Evolutionary conservation across 2,888 invertebrate species (phyloP), one percentile per base, ranked within the genome.

Genomic region (Nymphalis polychloros): DNA sequence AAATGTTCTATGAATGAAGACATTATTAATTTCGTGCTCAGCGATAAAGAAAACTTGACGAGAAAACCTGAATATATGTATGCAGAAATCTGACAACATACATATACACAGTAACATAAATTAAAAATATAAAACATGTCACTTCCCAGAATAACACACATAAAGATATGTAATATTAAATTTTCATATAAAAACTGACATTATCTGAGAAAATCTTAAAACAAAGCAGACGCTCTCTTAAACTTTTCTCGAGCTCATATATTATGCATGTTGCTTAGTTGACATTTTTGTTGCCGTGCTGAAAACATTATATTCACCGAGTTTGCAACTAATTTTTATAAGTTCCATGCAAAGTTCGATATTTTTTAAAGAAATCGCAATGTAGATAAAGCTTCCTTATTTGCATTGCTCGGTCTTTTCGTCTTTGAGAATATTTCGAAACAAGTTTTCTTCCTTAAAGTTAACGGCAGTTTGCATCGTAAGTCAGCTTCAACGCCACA

Each of bases 361-460:
- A 77, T 77, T 78, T 79, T 55, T 81, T 76, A 74, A 76, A 78
- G 70, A 82, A 84, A 82, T 84, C 77, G 78, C 76, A 76, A 77
- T 77, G 72, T 78, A 79, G 74, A 81, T 82, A 81, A 82, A 82
- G 76, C 82, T 78, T 78, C 78, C 79, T 80, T 84, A 84, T 85
- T 87, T 84, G 77, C 83, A 73, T 82, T 80, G 76, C 80, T 82
- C 78, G 80, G 75, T 81, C 78, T 82, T 85, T 82, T 82, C 83
- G 75, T 81, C 79, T 81, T 74, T 77, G 76, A 80, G 80, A 88
- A 88, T 85, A 87, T 86, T 87, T 83, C 76, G 75, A 81, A 83
- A 83, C 77, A 84, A 86, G 86, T 85, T 87, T 85, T 81, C 83
- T 84, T 80, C 82, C 81, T 83, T 80, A 81, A 87, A 88, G 82